phyloP scores from a whole-genome alignment of 1,140 invertebrate genomes.

The Drosophila guanche region DNA sequence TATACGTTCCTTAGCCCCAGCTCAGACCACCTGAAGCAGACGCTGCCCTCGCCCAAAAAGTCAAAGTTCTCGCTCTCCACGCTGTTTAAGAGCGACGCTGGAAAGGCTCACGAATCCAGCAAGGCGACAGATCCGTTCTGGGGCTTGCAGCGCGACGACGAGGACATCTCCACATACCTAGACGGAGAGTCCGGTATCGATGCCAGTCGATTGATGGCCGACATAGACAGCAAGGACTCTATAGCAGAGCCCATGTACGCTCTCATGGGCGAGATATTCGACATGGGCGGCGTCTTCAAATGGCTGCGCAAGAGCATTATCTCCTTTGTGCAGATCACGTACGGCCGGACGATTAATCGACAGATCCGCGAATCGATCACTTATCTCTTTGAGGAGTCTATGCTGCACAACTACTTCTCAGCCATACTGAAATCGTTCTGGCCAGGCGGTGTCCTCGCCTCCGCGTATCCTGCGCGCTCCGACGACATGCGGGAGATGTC shows the following conservation, averaged over 20 bases:
- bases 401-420: slow-evolving; percentile 94
- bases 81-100: slow-evolving; percentile 91
- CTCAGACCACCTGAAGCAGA: slow-evolving; percentile 93
- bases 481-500: slow-evolving; percentile 88
- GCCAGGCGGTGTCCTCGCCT: slow-evolving; percentile 90
- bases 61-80: slow-evolving; percentile 92
- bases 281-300: slow-evolving; percentile 93
- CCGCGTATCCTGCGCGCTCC: slow-evolving; percentile 85
- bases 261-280: slow-evolving; percentile 94
- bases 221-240: slow-evolving; percentile 89
- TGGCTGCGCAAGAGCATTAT: slow-evolving; percentile 94
- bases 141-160: slow-evolving; percentile 85
- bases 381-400: slow-evolving; percentile 94
- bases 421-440: slow-evolving; percentile 93
- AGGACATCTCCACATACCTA: slow-evolving; percentile 89
- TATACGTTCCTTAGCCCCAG: slow-evolving; percentile 95
- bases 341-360: slow-evolving; percentile 95
- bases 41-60: slow-evolving; percentile 90
- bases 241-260: slow-evolving; percentile 95
- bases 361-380: slow-evolving; percentile 94
- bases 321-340: slow-evolving; percentile 95
- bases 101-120: slow-evolving; percentile 64
- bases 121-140: slow-evolving; percentile 78
- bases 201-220: slow-evolving; percentile 83
- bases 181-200: slow-evolving; percentile 85